Conservation (phyloP, 2,888 invertebrate species). For the Agriotes lineatus region DNA sequence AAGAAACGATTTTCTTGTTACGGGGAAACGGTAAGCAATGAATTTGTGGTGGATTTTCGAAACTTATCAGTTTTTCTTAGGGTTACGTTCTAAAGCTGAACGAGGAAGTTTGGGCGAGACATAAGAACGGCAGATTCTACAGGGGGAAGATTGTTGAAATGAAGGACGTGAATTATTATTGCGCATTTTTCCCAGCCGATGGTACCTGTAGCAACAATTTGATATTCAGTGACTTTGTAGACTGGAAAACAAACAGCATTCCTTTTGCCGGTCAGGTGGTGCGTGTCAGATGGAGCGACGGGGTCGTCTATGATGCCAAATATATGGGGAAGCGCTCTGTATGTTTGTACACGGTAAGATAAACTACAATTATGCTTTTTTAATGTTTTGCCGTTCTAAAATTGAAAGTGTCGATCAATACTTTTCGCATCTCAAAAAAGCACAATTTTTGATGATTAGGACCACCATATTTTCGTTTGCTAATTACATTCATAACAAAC, state of each 20-base stretch:
- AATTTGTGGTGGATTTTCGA: too few species aligned
- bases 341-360: conserved; percentile 43
- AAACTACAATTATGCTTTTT: too few species aligned
- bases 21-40: too few species aligned
- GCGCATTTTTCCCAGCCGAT: conserved; percentile 73
- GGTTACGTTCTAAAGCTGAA: conserved; percentile 25
- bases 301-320: conserved; percentile 52
- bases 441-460: too few species aligned
- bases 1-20: too few species aligned
- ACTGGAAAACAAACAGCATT: conserved; percentile 49
- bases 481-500: too few species aligned
- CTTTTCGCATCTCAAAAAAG: too few species aligned
- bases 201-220: conserved; percentile 73
- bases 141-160: conserved; percentile 68
- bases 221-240: conserved; percentile 70
- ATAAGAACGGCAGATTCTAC: conserved; percentile 73
- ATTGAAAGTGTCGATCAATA: too few species aligned
- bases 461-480: too few species aligned
- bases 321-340: conserved; percentile 33
- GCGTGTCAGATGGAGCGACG: conserved; percentile 71
- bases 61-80: too few species aligned
- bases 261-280: conserved; percentile 67
- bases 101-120: conserved; percentile 73
- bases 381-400: too few species aligned
- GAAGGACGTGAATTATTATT: conserved; percentile 68